Evolutionary conservation across 2,888 invertebrate genomes (phyloP).

Genomic region (Cosmopolites sordidus): DNA sequence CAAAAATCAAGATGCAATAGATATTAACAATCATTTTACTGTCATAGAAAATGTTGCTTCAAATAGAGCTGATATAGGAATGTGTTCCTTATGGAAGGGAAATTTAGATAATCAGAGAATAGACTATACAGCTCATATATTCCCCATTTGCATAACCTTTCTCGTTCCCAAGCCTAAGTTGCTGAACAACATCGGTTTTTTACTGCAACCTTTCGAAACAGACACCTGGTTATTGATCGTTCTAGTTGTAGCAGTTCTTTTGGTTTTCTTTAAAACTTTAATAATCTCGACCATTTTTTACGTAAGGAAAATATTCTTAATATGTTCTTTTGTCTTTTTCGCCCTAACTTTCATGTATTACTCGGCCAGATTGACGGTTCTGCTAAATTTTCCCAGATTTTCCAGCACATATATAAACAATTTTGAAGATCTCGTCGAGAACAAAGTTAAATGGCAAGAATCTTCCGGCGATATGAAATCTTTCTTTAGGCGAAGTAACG

Average conservation of each 20-base stretch:
- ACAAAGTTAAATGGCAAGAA: conserved; percentile 28
- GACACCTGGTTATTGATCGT: conserved; percentile 4
- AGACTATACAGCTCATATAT: conserved; percentile 16
- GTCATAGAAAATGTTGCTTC: conserved; percentile 10
- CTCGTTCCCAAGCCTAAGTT: conserved; percentile 22
- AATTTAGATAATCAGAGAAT: conserved; percentile 16
- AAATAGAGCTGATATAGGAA: conserved; percentile 16
- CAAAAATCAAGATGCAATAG: conserved; percentile 1
- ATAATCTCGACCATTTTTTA: neutral
- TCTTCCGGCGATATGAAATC: conserved; percentile 18
- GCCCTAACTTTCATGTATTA: conserved; percentile 28
- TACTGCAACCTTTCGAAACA: conserved; percentile 22
- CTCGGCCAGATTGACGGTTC: conserved; percentile 30
- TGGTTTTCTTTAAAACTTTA: neutral
- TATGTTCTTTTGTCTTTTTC: neutral
- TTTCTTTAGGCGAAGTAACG: conserved; percentile 22
- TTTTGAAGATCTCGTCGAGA: conserved; percentile 30
- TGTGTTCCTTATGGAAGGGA: conserved; percentile 26
- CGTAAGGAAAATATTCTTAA: neutral
- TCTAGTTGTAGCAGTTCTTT: neutral
- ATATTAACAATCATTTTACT: conserved; percentile 18
- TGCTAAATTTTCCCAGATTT: conserved; percentile 29
- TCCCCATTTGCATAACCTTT: conserved; percentile 23
- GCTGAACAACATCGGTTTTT: conserved; percentile 13
- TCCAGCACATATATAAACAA: conserved; percentile 24